A percentile compares a stretch with the other conserved stretches of the same genome.
phyloP scores from a whole-genome alignment of 1,140 invertebrate species.

The Aradophagus sp. region DNA sequence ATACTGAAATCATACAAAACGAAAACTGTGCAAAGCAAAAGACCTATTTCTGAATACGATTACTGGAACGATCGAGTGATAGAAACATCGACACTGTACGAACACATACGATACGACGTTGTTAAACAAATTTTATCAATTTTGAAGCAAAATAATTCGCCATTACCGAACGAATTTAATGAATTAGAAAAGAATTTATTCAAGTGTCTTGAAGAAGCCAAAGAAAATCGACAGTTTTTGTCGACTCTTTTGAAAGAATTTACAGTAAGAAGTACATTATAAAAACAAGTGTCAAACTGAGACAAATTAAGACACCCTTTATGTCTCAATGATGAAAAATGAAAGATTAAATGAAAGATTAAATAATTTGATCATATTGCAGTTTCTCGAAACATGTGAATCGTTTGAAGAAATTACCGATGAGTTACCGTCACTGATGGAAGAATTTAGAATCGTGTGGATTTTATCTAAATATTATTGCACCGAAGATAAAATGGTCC shows the following conservation, averaged over 20 bases:
- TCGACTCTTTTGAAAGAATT: conserved; percentile 87
- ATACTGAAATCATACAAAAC: conserved; percentile 60
- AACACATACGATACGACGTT: conserved; percentile 84
- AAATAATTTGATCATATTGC: conserved; percentile 30
- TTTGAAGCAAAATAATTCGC: conserved; percentile 75
- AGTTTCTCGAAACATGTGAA: conserved; percentile 83
- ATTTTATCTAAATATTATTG: conserved; percentile 84
- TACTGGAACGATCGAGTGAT: conserved; percentile 88
- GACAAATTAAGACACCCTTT: too few relatives aligned
- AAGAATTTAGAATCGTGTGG: conserved; percentile 89
- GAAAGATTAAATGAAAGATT: conserved; percentile 1
- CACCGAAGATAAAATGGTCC: conserved; percentile 83
- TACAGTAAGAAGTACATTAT: conserved; percentile 76
- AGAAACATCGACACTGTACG: conserved; percentile 83
- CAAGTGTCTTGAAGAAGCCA: conserved; percentile 83
- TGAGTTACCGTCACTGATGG: conserved; percentile 85
- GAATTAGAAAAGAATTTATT: conserved; percentile 77
- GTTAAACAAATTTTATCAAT: conserved; percentile 80
- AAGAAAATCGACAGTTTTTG: conserved; percentile 90
- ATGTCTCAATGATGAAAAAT: too few relatives aligned
- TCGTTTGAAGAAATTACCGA: conserved; percentile 82
- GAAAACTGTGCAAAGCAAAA: conserved; percentile 78
- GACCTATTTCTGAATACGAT: conserved; percentile 86
- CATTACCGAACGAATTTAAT: conserved; percentile 74
- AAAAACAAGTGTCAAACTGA: too few relatives aligned